Percentiles rank a stretch among this genome's conserved stretches.
Evolutionary conservation across 2,888 invertebrate species (phyloP).

Genomic region (Neocrepidodera transversa): DNA sequence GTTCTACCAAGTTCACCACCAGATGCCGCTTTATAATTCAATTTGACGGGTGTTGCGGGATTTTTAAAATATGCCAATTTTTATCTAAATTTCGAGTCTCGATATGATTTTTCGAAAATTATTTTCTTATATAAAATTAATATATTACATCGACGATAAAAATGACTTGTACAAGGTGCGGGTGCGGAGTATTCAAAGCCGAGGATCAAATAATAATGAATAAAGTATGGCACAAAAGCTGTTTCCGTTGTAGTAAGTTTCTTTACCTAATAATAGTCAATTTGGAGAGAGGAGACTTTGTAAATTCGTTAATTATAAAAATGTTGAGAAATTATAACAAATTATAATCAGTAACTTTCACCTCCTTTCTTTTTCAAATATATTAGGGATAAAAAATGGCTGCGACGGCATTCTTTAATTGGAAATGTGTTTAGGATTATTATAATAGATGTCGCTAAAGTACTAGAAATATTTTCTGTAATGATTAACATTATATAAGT

Average conservation of each 20-base stretch:
- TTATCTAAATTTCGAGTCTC: constrained; percentile 32
- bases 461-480: too few relatives aligned
- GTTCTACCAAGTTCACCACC: constrained; percentile 30
- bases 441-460: too few relatives aligned
- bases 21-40: constrained; percentile 34
- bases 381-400: background rate
- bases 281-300: constrained; percentile 8
- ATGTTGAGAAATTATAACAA: constrained; percentile 15
- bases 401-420: too few relatives aligned
- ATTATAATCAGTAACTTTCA: constrained; percentile 20
- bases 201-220: constrained; percentile 49
- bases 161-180: constrained; percentile 49
- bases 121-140: background rate
- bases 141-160: constrained; percentile 1
- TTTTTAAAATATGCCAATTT: constrained; percentile 27
- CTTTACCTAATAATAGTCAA: background rate
- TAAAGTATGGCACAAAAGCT: constrained; percentile 51
- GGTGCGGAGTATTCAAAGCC: constrained; percentile 45
- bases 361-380: constrained; percentile 8
- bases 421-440: too few relatives aligned
- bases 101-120: constrained; percentile 12
- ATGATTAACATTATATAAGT: too few relatives aligned
- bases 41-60: constrained; percentile 34
- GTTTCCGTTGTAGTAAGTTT: constrained; percentile 51
- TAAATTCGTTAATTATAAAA: constrained; percentile 4